Evolutionary conservation across 2,113 vertebrate genomes (phyloP).

Genomic region (Saguinus midas): DNA sequence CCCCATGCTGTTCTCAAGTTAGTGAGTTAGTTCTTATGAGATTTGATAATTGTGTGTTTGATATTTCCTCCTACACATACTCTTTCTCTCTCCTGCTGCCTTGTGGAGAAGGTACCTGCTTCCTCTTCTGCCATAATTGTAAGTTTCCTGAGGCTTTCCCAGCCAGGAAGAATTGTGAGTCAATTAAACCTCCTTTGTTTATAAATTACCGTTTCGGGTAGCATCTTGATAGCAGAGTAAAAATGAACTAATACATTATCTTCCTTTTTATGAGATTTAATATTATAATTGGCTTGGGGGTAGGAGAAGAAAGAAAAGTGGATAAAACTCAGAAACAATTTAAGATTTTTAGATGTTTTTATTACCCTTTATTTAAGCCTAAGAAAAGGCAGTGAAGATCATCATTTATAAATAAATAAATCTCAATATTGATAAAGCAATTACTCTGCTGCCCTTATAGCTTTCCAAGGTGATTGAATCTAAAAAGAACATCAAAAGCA

Average conservation of each 20-base stretch:
- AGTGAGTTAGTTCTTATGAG: too few species aligned
- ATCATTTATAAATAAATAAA: constrained; percentile 14
- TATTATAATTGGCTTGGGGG: neutral
- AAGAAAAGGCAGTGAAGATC: neutral
- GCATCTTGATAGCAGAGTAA: too few species aligned
- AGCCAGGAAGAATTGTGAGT: too few species aligned
- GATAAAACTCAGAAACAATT: neutral
- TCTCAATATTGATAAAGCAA: neutral
- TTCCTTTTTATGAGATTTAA: neutral
- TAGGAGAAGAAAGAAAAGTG: neutral
- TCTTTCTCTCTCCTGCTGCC: too few species aligned
- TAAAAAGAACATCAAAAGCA: neutral
- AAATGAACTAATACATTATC: neutral
- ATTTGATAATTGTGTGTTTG: too few species aligned
- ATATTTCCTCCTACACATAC: too few species aligned
- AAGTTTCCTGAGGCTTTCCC: too few species aligned
- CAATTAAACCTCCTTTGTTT: too few species aligned
- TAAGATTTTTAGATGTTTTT: constrained; percentile 25
- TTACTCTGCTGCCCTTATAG: neutral
- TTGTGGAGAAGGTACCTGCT: too few species aligned
- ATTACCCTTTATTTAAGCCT: neutral
- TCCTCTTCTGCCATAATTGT: too few species aligned
- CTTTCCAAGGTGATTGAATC: neutral
- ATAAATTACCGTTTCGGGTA: too few species aligned
- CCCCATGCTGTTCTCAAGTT: too few species aligned